Evolutionary conservation across 2,797 vertebrate species (phyloP), one percentile per base, ranked within the genome.

Genomic region (Oryzias sinensis): DNA sequence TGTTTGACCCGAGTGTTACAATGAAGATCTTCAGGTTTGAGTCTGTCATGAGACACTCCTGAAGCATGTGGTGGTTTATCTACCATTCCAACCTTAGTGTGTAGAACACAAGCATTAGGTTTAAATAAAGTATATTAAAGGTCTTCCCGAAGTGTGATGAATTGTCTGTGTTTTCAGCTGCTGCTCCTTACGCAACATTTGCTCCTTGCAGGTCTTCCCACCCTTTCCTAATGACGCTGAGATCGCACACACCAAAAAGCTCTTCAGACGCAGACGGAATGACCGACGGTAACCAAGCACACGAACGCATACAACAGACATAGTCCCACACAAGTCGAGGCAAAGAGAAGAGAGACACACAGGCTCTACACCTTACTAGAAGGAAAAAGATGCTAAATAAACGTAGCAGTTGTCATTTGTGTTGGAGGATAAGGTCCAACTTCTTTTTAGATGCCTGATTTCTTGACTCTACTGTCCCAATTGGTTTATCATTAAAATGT

Each of bases 241-340:
- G 90, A 97, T 99, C 0, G 95, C 96, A 27, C 94, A 97, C 77
- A 96, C 97, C 76, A 98, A 99, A 94, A 98, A 98, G 72, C 87
- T 98, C 40, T 98, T 98, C 90, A 91, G 96, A 66, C 93, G 96
- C 73, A 93, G 92, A 70, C 93, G 93, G 74, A 97, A 92, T 4
- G 96, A 98, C 80, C 92, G 96, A 62, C 93, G 96, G 97, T 99
- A 91, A 89, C 73, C 65, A 75, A 49, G 53, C 70, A 68, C 52
- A 57, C 43, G 2, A 54, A 11, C 5, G 2, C 49, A 29, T 45
- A 6, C 59, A 22, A 50, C 58, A n/a, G 45, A 25, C 40, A 50
- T 54, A 11, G 3, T 43, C 55, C 44, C 29, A 42, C 53, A 43
- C 49, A 55, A 69, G 71, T 76, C 84, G 82, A 78, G 76, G 74